Evolutionary conservation across 1,140 invertebrate species (phyloP).

Genomic region (Hetaerina americana): DNA sequence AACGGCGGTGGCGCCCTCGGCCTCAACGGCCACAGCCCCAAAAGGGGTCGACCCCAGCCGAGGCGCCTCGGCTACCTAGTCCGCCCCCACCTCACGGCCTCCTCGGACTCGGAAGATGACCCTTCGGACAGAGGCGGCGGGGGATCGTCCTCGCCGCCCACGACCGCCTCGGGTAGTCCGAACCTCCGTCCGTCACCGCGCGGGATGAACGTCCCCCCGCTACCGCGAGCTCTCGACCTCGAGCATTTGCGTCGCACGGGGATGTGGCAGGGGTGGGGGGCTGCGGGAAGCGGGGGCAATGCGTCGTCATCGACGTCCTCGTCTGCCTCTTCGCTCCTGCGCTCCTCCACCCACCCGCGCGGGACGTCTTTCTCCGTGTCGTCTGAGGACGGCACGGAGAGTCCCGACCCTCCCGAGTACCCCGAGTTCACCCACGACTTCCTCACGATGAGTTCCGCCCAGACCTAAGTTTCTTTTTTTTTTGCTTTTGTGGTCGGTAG

Average conservation of each 20-base stretch:
- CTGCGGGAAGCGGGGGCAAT: no score
- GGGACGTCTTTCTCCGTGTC: no score
- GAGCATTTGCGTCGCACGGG: not conserved
- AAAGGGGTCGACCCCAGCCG: constrained; percentile 9
- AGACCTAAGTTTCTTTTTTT: no score
- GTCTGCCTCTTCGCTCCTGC: no score
- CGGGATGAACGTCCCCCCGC: not conserved
- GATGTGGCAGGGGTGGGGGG: constrained; percentile 1
- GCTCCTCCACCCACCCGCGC: no score
- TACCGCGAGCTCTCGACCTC: not conserved
- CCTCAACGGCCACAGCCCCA: not conserved
- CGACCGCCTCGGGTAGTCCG: not conserved
- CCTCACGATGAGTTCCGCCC: no score
- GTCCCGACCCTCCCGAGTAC: no score
- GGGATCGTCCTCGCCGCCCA: not conserved
- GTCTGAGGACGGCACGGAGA: no score
- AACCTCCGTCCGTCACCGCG: constrained; percentile 8
- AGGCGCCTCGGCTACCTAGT: constrained; percentile 1
- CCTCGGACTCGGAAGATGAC: constrained; percentile 16
- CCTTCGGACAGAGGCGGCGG: not conserved
- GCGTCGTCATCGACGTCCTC: no score
- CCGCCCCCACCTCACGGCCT: not conserved
- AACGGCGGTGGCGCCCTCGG: no score
- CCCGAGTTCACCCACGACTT: no score
- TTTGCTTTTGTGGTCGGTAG: no score